phyloP scores from a whole-genome alignment of 2,888 invertebrate genomes.

The Harpalus rufipes region DNA sequence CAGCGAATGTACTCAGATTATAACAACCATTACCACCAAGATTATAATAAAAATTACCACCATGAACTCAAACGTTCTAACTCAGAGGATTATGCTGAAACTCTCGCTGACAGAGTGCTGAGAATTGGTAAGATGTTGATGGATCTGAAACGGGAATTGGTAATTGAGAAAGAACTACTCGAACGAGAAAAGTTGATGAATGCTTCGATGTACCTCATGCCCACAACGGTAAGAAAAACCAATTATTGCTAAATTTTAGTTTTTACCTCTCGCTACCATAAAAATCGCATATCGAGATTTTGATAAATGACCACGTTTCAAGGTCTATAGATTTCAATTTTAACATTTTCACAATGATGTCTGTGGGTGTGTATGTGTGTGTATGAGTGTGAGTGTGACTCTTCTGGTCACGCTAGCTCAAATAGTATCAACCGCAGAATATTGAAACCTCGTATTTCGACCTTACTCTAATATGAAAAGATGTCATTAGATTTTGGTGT shows the following conservation, averaged over 20 bases:
- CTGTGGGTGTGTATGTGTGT: no score
- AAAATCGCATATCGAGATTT: no score
- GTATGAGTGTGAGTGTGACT: no score
- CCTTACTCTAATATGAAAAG: no score
- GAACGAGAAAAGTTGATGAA: slow-evolving; percentile 16
- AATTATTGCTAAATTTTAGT: neutral
- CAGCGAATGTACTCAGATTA: neutral
- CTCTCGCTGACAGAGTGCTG: slow-evolving; percentile 45
- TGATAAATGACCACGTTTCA: no score
- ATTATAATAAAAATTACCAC: neutral
- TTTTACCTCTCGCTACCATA: no score
- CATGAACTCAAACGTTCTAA: neutral
- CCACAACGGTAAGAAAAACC: neutral
- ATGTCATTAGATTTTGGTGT: no score
- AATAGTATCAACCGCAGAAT: no score
- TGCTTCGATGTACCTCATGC: slow-evolving; percentile 11
- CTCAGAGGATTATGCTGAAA: neutral
- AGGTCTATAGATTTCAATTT: no score
- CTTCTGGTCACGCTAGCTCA: no score
- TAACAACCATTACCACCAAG: neutral
- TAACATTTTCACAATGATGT: no score
- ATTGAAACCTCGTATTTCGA: no score
- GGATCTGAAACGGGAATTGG: slow-evolving; percentile 19
- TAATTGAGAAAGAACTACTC: slow-evolving; percentile 5
- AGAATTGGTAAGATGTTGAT: slow-evolving; percentile 25